Percentiles rank a stretch among this genome's conserved stretches.
These are phyloP conservation scores for Turritopsis dohrnii DNA, from an alignment of 30 jellyfish, hydroid and myxozoan genomes.

Conservation along the genomic window DNA sequence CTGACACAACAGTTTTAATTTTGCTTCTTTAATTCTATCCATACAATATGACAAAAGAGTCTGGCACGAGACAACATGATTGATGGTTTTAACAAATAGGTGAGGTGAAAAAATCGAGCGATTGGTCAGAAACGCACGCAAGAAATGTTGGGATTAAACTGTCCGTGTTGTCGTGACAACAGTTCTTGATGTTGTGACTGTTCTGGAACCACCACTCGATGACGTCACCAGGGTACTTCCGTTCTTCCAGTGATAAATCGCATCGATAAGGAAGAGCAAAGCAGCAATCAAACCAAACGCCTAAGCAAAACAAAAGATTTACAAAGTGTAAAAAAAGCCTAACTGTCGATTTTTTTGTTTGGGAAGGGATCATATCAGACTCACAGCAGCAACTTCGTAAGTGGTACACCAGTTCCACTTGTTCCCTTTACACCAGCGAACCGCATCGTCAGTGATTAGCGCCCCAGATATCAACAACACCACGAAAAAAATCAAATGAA, in stretches of 20 bases:
- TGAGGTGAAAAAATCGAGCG: too few relatives aligned
- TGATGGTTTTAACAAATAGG: background rate
- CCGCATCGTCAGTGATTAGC: background rate
- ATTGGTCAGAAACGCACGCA: too few relatives aligned
- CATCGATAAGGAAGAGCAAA: conserved; percentile 24
- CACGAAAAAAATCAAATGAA: conserved; percentile 1
- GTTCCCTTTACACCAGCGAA: background rate
- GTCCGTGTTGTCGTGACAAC: conserved; percentile 18
- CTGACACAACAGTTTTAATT: too few relatives aligned
- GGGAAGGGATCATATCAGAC: too few relatives aligned
- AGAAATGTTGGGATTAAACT: background rate
- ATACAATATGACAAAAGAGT: too few relatives aligned
- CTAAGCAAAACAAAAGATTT: background rate
- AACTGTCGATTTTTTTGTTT: too few relatives aligned
- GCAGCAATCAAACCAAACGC: conserved; percentile 28
- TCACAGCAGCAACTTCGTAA: conserved; percentile 5
- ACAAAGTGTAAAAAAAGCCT: background rate
- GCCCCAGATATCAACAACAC: background rate
- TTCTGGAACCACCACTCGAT: background rate
- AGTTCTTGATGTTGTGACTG: conserved; percentile 12
- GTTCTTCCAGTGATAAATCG: conserved; percentile 24
- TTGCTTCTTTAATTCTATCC: too few relatives aligned
- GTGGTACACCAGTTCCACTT: background rate
- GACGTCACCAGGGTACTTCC: background rate
- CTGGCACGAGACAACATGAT: too few relatives aligned